Evolutionary conservation across 2,797 vertebrate genomes (phyloP), one percentile per base, ranked within the genome.

Genomic region (Alca torda): DNA sequence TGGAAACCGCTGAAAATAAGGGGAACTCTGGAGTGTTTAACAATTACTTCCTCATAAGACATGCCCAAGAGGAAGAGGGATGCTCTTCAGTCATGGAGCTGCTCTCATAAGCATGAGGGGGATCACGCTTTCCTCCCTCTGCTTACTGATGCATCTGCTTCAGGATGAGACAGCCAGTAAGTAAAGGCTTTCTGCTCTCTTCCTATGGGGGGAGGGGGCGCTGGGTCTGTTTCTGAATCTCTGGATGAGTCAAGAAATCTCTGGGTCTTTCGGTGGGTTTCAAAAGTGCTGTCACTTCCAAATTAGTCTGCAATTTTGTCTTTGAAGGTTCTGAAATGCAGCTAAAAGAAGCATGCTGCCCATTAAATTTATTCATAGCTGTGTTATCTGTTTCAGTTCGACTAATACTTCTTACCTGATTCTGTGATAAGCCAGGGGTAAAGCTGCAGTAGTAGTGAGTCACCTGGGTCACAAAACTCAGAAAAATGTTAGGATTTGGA

Each of bases 101-200:
- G 85, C 79, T 94, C 73, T 95, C 53, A 16, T 56, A 78, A 92
- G 85, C 81, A 97, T 96, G 98, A 80, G 15, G 45, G 69, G 87
- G 37, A 93, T 79, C 67, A 75, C 74, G 8, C 61, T 74, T 10
- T 90, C 78, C 70, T 84, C 89, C 75, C 88, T 97, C 46, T 96
- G 84, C 87, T 77, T 98, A 50, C 75, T 98, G 84, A 17, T 97
- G 81, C 30, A 64, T 30, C 48, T 97, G 77, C 50, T 96, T 93
- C 96, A 92, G 67, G 70, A 78, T 35, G n/a, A 77, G 35, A 64
- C 35, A 77, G 53, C 31, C 65, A 84, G 98, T 98, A 96, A 98
- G 98, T 96, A 85, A 91, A 37, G 54, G 19, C 26, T 94, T 94
- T 93, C 51, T 0, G 9, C 59, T 95, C 15, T 95, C 95, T 94